Base-by-base conservation (phyloP, 2,113 vertebrate genomes). In the Polyodon spathula region DNA sequence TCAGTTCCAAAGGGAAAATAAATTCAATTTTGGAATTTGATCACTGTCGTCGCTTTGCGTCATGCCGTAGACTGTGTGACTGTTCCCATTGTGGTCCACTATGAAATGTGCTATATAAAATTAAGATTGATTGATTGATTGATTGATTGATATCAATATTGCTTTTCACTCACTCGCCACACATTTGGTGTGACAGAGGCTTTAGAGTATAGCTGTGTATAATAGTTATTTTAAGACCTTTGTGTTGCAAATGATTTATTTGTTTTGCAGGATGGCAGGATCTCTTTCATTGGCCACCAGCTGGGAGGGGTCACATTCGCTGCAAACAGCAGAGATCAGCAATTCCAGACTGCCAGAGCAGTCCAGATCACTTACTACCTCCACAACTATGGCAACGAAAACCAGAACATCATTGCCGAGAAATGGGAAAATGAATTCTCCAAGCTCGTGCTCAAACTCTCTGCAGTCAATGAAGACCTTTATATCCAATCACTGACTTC, bases 281-380 rank as follows among this genome's bases (percentile, higher is more conserved):
- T 88, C 76, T 91, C 90, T 71, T 99, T 98, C 81, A 98, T 99
- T 59, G 96, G 94, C 61, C 96, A 99, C 78, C 96, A 99, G 78
- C 88, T 99, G 37, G 96, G 96, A 38, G 95, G 96, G 14, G 94
- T 97, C 69, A 86, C 89, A 69, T 89, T 95, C 76, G 86, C 90
- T 0, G 84, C 94, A 65, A 96, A 94, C 87, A 97, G 88, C 80
- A 91, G 95, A 42, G 96, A 97, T 78, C 93, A 96, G 81, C 90
- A 94, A 79, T 90, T 99, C 77, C 97, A 97, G 82, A 95, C 92
- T 10, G 96, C 95, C 67, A 88, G 93, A 58, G 95, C 96, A 61
- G 86, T 97, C 71, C 96, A 99, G 87, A 95, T 99, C 82, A 98
- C 96, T 73, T 98, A 98, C 92, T 98, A 99, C 91, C 94, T 99